Evolutionary conservation across 2,888 invertebrate genomes (phyloP).

Genomic region (Mimumesa dahlbomi): DNA sequence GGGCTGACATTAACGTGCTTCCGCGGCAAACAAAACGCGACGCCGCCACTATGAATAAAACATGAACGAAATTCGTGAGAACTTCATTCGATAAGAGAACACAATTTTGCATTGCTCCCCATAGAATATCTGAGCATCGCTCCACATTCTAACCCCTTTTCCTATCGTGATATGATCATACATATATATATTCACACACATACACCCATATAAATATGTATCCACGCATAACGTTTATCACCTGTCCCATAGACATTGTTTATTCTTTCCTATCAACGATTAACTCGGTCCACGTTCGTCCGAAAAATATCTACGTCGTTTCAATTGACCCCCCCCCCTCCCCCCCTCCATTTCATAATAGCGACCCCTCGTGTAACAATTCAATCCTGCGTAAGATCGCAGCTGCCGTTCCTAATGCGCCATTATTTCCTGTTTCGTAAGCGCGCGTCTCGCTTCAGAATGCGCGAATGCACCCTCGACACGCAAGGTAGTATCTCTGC

Average conservation of each 20-base stretch:
- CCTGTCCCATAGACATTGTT: not conserved
- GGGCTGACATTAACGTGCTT: not conserved
- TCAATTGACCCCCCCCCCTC: slow-evolving; percentile 5
- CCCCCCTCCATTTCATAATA: slow-evolving; percentile 14
- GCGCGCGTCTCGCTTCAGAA: slow-evolving; percentile 35
- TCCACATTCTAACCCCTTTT: not conserved
- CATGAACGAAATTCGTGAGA: too few species aligned
- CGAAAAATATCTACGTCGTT: slow-evolving; percentile 34
- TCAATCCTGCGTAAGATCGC: slow-evolving; percentile 73
- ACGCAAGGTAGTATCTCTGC: too few species aligned
- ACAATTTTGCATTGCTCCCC: not conserved
- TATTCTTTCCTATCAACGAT: slow-evolving; percentile 71
- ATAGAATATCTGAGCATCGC: not conserved
- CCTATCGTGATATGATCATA: too few species aligned
- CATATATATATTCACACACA: too few species aligned
- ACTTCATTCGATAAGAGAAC: not conserved
- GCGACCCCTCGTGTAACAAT: slow-evolving; percentile 67
- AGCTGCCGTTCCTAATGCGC: slow-evolving; percentile 75
- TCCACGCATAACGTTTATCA: not conserved
- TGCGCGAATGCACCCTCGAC: slow-evolving; percentile 33
- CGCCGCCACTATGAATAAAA: too few species aligned
- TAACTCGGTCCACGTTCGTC: slow-evolving; percentile 67
- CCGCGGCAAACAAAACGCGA: not conserved
- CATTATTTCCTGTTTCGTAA: slow-evolving; percentile 72
- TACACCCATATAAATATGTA: too few species aligned